phyloP scores from a whole-genome alignment of 1,140 invertebrate genomes.

The Fopius arisanus region DNA sequence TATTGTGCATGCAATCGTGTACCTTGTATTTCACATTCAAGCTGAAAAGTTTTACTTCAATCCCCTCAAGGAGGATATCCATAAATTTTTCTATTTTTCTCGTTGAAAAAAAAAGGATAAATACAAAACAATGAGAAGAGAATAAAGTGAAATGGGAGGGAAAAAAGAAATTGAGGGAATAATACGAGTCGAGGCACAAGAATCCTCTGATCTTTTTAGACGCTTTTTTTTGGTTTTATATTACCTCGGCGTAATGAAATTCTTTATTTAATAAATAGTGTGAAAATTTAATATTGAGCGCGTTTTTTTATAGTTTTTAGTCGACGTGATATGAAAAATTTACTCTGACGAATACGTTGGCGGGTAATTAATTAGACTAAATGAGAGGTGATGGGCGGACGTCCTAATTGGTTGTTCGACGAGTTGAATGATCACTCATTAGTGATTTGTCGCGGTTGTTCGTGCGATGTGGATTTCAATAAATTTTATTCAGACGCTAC shows the following conservation, averaged over 20 bases:
- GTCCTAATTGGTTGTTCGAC: slow-evolving; percentile 15
- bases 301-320: no score
- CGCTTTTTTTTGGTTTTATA: background rate
- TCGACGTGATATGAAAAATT: background rate
- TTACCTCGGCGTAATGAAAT: background rate
- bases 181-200: no score
- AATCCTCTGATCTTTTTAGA: no score
- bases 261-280: background rate
- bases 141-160: background rate
- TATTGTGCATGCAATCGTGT: slow-evolving; percentile 28
- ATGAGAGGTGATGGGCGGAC: background rate
- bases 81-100: slow-evolving; percentile 15
- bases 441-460: background rate
- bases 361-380: slow-evolving; percentile 16
- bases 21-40: slow-evolving; percentile 35
- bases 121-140: no score
- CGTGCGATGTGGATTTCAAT: background rate
- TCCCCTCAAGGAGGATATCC: slow-evolving; percentile 18
- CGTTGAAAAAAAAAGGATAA: background rate
- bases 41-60: slow-evolving; percentile 34
- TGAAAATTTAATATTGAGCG: no score
- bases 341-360: background rate
- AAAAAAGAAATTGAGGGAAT: background rate
- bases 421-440: slow-evolving; percentile 12
- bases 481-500: background rate